Evolutionary conservation across 2,888 invertebrate genomes (phyloP), one percentile per base, ranked within the genome.

Genomic region (Punctoribates punctum): DNA sequence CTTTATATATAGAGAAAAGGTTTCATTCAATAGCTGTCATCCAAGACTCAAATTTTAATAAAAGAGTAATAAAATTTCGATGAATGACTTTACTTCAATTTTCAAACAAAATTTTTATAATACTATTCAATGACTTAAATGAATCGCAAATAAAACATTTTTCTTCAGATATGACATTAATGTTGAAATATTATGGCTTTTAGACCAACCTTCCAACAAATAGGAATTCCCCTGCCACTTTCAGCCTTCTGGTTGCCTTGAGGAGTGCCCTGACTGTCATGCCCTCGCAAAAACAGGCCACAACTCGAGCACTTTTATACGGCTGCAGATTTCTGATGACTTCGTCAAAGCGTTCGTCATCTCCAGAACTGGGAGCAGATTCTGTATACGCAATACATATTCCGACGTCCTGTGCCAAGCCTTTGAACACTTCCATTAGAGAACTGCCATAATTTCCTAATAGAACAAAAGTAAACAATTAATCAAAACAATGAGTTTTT

Each of bases 261-360:
- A 90, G 85, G 57, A 91, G 85, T 20, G 88, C 88, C 75, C 88
- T 84, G 78, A 91, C 88, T 0, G 91, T 90, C 82, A 87, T 85
- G 1, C 91, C 91, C 83, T 91, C 90, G 84, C 91, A 92, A 86
- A 92, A 91, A 83, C 91, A 92, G 23, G 91, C 88, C 74, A 90
- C 88, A 11, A 90, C 90, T 54, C 85, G 83, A 77, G 89, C 86
- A 79, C 87, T 84, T 76, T 83, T 82, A 81, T 87, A 87, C 80
- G 86, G 86, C 78, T 86, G 85, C 46, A 89, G 84, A 80, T 87
- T 87, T 65, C 83, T 81, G 54, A 89, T 84, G 15, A 82, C 78
- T 38, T 79, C 84, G 78, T 88, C 87, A 82, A 87, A 89, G 9
- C 54, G 29, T 77, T 85, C 85, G 76, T 87, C 86, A 65, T 87